Evolutionary conservation across 2,888 invertebrate species (phyloP), one percentile per base, ranked within the genome.

Genomic region (Ommatoiulus sabulosus): DNA sequence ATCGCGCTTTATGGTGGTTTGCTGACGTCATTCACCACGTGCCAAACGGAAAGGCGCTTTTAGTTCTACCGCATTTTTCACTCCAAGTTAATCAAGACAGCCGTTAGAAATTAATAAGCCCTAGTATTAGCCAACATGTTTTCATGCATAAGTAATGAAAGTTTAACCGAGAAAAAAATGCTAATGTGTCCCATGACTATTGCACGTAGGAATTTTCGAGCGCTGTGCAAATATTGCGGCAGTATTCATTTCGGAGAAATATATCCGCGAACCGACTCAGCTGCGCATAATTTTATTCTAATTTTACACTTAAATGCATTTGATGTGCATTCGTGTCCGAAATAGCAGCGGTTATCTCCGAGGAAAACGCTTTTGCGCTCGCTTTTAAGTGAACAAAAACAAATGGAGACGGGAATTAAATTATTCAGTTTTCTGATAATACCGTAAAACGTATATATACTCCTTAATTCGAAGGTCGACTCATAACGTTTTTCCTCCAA

Each of bases 71-170:
- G 72, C 20, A n/a, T 72, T 72, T 72, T 72, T 72, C 72, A 72
- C 20, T 72, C 63, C 72, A 7, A 72, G 72, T 72, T 72, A 72
- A 72, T 72, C 72, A 72, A 72, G 72, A 72, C 72, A 72, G 72
- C 72, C 72, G 72, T 72, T 72, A 72, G 72, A 72, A 72, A 72
- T 72, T 72, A 72, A 72, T 72, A 72, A 72, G 72, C 72, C 72
- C 72, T 72, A n/a, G 72, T 72, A 72, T 72, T 72, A 72, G 72
- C 72, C 72, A 72, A 72, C 72, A 72, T 72, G 20, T 72, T 72
- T 72, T 72, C 72, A 72, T 72, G 72, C 72, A 72, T 72, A 72
- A 72, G 72, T 72, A 72, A 72, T 72, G 72, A 72, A 24, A 72
- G 72, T 72, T 72, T 72, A 24, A 72, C 72, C 72, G 72, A 72